Conservation (phyloP, 2,113 vertebrate species). For the Hypocryptadius cinnamomeus region DNA sequence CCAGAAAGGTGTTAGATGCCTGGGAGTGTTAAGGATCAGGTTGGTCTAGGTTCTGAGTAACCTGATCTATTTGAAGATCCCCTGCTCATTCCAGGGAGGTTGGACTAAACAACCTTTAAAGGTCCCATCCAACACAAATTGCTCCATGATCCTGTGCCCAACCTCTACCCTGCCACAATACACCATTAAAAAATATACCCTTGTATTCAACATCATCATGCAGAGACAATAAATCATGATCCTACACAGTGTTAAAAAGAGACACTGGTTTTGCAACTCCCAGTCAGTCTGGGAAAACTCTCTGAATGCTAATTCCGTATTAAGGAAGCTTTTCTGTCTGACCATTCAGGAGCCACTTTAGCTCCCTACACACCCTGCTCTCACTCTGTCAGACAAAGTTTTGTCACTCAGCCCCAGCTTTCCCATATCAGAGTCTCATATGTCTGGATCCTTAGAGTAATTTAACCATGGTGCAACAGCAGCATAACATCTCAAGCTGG, state of each 20-base stretch:
- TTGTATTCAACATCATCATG: not conserved
- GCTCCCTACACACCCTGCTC: not conserved
- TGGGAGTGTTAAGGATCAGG: not conserved
- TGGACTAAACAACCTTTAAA: not conserved
- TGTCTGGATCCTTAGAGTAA: not conserved
- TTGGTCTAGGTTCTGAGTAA: not conserved
- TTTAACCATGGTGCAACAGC: not conserved
- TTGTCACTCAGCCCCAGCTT: not conserved
- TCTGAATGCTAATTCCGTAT: not conserved
- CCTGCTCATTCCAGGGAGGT: accelerated
- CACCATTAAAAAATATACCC: not conserved
- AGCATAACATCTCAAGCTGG: not conserved
- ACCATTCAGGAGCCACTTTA: not conserved
- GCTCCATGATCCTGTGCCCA: not conserved
- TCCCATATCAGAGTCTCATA: not conserved
- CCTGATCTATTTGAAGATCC: not conserved
- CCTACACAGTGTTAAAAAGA: not conserved
- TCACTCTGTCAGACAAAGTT: not conserved
- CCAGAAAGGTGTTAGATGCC: not conserved
- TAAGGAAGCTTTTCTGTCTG: not conserved
- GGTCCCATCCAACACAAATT: not conserved
- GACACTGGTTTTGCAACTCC: not conserved
- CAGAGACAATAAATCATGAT: not conserved
- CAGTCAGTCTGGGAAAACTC: not conserved
- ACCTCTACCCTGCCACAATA: not conserved